Base-by-base conservation (phyloP, 2,888 invertebrate genomes). In the Magallana nippona region DNA sequence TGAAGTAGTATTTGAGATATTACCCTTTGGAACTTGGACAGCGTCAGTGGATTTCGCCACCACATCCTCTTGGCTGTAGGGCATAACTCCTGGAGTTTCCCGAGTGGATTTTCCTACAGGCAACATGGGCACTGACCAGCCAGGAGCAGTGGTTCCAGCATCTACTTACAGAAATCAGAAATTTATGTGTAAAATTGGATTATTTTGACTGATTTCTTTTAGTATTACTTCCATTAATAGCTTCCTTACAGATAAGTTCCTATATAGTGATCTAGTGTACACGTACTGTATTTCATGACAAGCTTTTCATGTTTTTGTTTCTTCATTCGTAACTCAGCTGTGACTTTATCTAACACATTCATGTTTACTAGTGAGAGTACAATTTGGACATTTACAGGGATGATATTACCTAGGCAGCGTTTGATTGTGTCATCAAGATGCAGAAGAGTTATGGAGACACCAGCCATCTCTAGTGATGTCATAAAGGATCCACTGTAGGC, bases 391-490 rank as follows among this genome's bases (percentile, higher is more conserved):
- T 55, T 15, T n/a, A 78, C 11, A 27, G 10, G 1, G 13, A 27
- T 22, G 13, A 78, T 55, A 15, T 78, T 87, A 93, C 93, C 92
- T 27, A 92, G 87, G 82, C 89, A 93, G 84, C 89, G 84, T 86
- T 87, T 85, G 78, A 92, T 82, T 82, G 86, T 88, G 88, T 93
- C 91, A 86, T 91, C 89, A 0, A 94, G 85, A 62, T 89, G 90
- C 58, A 95, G 89, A 22, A 98, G 89, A 17, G 97, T 96, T 55
- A 98, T 95, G 88, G 97, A 96, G 89, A 97, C 95, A 10, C 97
- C 97, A 82, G 96, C 96, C 95, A 96, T 97, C 91, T 97, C 96
- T 78, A 97, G 93, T 0, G 97, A 97, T 0, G 97, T 97, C 94
- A 97, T 96, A 86, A 96, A 95, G 8, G 94, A 91, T 10, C 96